Conservation (phyloP, 2,888 invertebrate species). For the Cryptophagus acutangulus region DNA sequence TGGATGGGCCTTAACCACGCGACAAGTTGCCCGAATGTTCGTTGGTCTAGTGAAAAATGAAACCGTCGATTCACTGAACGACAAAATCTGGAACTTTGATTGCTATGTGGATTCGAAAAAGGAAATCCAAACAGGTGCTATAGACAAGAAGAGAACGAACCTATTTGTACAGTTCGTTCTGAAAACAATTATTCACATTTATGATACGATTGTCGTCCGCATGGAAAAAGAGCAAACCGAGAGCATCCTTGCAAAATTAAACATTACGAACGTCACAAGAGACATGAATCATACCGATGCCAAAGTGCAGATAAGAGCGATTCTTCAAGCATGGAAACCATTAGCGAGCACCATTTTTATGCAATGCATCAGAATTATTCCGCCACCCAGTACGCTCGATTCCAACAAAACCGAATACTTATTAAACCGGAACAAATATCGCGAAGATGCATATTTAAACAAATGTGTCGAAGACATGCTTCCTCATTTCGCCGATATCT, state of each 20-base stretch:
- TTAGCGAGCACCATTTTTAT: constrained; percentile 75
- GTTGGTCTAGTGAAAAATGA: constrained; percentile 50
- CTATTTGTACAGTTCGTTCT: constrained; percentile 88
- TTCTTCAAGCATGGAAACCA: constrained; percentile 88
- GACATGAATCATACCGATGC: constrained; percentile 77
- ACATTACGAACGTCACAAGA: constrained; percentile 67
- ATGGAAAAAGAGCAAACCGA: constrained; percentile 71
- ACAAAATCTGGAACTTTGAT: constrained; percentile 88
- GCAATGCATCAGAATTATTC: constrained; percentile 76
- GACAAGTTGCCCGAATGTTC: constrained; percentile 46
- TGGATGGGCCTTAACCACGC: constrained; percentile 77
- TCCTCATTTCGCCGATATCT: constrained; percentile 31
- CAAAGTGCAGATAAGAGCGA: constrained; percentile 70
- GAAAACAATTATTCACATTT: constrained; percentile 87
- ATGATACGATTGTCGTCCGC: constrained; percentile 72
- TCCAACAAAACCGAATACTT: constrained; percentile 77
- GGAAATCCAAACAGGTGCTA: constrained; percentile 84
- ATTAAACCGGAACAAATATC: constrained; percentile 59
- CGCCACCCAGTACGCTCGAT: constrained; percentile 71
- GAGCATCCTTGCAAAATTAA: constrained; percentile 68
- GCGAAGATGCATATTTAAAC: constrained; percentile 63
- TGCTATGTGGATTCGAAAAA: constrained; percentile 81
- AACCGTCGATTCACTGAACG: constrained; percentile 65
- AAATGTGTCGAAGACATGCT: constrained; percentile 58
- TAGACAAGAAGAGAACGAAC: constrained; percentile 87